These are phyloP conservation scores for Dermatemys mawii DNA, from an alignment of 2,113 vertebrate genomes.

Conservation along the genomic window DNA sequence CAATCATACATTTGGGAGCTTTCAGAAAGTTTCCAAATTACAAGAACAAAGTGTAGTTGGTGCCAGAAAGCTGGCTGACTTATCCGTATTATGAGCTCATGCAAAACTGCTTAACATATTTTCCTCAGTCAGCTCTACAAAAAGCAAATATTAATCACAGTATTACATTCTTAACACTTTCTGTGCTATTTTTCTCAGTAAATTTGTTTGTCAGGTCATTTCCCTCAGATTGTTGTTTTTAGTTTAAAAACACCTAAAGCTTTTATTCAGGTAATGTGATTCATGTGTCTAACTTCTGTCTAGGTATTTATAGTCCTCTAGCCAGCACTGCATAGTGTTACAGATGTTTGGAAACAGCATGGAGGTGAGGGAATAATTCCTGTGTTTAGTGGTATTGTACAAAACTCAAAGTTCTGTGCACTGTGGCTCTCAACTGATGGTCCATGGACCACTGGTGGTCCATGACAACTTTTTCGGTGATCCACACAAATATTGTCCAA, in stretches of 20 bases:
- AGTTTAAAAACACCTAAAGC: background rate
- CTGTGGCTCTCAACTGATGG: too few species aligned
- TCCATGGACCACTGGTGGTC: too few species aligned
- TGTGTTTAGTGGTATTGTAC: background rate
- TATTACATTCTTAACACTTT: constrained; percentile 6
- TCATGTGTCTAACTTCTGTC: background rate
- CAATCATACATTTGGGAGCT: background rate
- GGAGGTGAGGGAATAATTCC: background rate
- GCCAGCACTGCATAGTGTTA: background rate
- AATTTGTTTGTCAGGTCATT: background rate
- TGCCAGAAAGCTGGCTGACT: background rate
- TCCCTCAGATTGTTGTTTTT: background rate
- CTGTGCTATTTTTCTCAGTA: background rate
- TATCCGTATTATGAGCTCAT: background rate
- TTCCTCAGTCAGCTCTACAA: constrained; percentile 7
- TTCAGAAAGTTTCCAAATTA: constrained; percentile 19
- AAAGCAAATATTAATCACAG: background rate
- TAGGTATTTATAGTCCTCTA: background rate
- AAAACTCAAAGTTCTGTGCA: background rate
- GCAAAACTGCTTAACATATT: background rate
- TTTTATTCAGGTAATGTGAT: background rate
- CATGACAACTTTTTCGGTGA: too few species aligned
- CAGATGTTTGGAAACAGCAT: background rate
- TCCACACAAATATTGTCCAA: too few species aligned
- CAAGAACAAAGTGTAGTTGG: constrained; percentile 3